phyloP scores from a whole-genome alignment of 2,113 vertebrate species.

The Apodemus sylvaticus region DNA sequence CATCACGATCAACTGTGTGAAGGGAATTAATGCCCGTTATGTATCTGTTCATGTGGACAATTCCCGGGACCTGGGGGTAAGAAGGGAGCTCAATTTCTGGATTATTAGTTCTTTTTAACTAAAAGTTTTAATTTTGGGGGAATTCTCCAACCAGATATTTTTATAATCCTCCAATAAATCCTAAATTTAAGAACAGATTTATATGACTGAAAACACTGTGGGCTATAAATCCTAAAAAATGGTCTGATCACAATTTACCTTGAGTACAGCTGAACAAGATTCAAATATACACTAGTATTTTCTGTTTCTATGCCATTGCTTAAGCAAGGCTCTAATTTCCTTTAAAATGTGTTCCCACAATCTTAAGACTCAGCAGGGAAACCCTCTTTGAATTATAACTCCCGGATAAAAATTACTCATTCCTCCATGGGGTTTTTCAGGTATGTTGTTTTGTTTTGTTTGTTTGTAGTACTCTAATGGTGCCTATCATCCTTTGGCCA shows the following conservation, averaged over 20 bases:
- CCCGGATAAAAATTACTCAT: constrained; percentile 11
- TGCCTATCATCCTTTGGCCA: neutral
- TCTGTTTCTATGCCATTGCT: neutral
- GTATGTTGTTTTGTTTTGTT: too few relatives aligned
- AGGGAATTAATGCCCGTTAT: constrained; percentile 95
- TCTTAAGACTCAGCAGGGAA: constrained; percentile 3
- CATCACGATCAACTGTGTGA: constrained; percentile 97
- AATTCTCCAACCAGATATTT: constrained; percentile 24
- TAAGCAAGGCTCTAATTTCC: neutral
- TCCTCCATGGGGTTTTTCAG: neutral
- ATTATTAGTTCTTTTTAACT: constrained; percentile 17
- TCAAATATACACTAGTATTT: neutral
- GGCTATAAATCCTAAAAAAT: neutral
- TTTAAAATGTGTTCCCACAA: neutral
- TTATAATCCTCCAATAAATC: constrained; percentile 35
- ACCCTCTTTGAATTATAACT: neutral
- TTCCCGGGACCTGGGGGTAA: constrained; percentile 98
- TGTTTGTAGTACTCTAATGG: neutral
- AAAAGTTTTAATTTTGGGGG: neutral
- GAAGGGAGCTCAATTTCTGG: constrained; percentile 57
- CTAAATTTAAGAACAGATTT: constrained; percentile 1
- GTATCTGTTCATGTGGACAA: constrained; percentile 98
- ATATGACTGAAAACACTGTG: neutral
- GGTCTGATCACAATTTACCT: neutral
- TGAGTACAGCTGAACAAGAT: constrained; percentile 31